Conservation (phyloP, 2,888 invertebrate genomes). For the Heliothis peltigera region DNA sequence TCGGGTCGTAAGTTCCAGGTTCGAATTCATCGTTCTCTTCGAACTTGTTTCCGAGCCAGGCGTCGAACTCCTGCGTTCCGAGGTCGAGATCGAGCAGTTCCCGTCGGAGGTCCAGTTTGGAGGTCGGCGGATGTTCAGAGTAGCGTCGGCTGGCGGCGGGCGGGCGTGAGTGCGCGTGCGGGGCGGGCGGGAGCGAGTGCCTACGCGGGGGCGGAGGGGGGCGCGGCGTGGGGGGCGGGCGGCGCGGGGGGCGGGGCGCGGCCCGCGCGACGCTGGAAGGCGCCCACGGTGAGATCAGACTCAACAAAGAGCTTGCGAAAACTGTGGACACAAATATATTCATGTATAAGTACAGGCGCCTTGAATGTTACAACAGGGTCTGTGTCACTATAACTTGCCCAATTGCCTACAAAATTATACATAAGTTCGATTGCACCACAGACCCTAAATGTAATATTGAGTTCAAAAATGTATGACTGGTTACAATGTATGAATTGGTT, state of each 20-base stretch:
- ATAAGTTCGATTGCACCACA: no score
- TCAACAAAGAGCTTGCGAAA: slow-evolving; percentile 97
- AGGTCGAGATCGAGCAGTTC: slow-evolving; percentile 79
- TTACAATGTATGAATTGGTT: no score
- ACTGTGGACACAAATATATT: slow-evolving; percentile 84
- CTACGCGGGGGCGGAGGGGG: slow-evolving; percentile 45
- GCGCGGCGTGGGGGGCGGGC: slow-evolving; percentile 87
- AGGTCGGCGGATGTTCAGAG: slow-evolving; percentile 68
- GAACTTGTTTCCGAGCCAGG: slow-evolving; percentile 81
- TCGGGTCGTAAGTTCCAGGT: slow-evolving; percentile 63
- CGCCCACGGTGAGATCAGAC: slow-evolving; percentile 92
- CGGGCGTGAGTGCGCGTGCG: slow-evolving; percentile 62
- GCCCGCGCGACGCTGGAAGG: slow-evolving; percentile 94
- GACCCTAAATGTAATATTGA: background rate
- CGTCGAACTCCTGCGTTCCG: slow-evolving; percentile 75
- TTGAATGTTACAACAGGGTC: background rate
- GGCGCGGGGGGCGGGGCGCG: slow-evolving; percentile 86
- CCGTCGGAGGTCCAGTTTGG: slow-evolving; percentile 79
- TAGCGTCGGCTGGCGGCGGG: slow-evolving; percentile 41
- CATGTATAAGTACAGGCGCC: background rate
- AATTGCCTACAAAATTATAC: no score
- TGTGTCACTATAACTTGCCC: no score
- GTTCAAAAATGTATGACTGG: background rate
- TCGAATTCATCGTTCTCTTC: slow-evolving; percentile 69
- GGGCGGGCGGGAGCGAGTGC: slow-evolving; percentile 7